phyloP scores from a whole-genome alignment of 2,113 vertebrate genomes.

The Craseonycteris thonglongyai region DNA sequence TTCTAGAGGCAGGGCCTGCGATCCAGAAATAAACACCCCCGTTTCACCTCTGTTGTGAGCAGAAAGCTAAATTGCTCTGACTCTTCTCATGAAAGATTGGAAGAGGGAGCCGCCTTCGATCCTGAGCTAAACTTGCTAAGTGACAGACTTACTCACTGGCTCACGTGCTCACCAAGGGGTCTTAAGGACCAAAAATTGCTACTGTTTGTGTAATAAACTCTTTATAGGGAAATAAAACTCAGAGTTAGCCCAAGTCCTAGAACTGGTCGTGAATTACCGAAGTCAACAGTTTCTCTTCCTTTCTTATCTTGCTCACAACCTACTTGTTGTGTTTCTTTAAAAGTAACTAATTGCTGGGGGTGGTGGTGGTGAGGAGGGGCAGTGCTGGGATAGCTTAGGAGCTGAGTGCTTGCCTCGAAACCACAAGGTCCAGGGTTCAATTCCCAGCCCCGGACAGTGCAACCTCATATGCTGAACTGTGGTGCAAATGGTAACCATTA shows the following conservation, averaged over 20 bases:
- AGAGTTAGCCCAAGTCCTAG: not conserved
- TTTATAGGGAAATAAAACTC: not conserved
- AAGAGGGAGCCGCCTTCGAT: fast-evolving
- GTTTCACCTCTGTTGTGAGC: not conserved
- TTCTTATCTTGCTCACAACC: not conserved
- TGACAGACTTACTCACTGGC: too few species aligned
- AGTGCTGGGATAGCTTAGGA: too few species aligned
- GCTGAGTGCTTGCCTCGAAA: too few species aligned
- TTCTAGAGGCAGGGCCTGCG: fast-evolving
- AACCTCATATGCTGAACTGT: too few species aligned
- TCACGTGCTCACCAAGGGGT: fast-evolving
- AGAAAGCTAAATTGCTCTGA: not conserved
- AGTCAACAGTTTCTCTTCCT: not conserved
- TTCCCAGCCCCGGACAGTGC: too few species aligned
- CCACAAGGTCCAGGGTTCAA: too few species aligned
- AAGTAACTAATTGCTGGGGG: not conserved
- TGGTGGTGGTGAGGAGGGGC: too few species aligned
- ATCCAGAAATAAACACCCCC: not conserved
- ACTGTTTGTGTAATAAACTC: not conserved
- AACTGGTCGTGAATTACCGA: not conserved
- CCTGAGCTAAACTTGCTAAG: not conserved
- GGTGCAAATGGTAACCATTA: too few species aligned
- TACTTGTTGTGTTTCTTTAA: not conserved
- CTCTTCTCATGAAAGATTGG: not conserved
- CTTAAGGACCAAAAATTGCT: not conserved